Conservation (phyloP, 2,797 vertebrate genomes). For the Dipus sagitta region DNA sequence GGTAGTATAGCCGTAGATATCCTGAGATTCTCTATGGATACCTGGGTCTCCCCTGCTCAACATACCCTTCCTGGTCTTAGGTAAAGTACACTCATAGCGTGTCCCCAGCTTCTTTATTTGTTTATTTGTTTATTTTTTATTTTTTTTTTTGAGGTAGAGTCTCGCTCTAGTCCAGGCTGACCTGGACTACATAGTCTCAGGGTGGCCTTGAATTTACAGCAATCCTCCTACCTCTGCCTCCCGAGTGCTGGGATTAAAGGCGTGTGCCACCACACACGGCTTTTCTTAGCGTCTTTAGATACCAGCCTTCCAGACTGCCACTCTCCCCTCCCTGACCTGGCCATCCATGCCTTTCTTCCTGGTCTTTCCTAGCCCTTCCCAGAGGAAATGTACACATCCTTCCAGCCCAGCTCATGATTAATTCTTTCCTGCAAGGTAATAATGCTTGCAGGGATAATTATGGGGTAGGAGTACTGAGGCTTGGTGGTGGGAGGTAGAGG, state of each 20-base stretch:
- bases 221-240: no score
- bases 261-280: no score
- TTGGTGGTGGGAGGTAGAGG: neutral
- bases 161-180: no score
- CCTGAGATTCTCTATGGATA: neutral
- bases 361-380: neutral
- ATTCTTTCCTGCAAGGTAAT: constrained; percentile 50
- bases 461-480: constrained; percentile 38
- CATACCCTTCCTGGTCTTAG: neutral
- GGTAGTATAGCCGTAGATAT: no score
- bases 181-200: no score
- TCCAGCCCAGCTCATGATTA: constrained; percentile 2
- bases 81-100: neutral
- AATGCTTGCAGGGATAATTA: constrained; percentile 64
- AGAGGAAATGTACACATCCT: neutral
- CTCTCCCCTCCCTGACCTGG: neutral
- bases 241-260: no score
- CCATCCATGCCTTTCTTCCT: neutral
- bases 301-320: neutral
- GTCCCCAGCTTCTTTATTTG: no score
- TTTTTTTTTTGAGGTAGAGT: no score
- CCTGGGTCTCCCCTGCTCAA: neutral
- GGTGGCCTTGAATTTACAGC: no score
- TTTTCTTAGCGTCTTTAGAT: neutral
- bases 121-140: no score